Evolutionary conservation across 1,140 invertebrate species (phyloP).

Genomic region (Copidosoma floridanum): DNA sequence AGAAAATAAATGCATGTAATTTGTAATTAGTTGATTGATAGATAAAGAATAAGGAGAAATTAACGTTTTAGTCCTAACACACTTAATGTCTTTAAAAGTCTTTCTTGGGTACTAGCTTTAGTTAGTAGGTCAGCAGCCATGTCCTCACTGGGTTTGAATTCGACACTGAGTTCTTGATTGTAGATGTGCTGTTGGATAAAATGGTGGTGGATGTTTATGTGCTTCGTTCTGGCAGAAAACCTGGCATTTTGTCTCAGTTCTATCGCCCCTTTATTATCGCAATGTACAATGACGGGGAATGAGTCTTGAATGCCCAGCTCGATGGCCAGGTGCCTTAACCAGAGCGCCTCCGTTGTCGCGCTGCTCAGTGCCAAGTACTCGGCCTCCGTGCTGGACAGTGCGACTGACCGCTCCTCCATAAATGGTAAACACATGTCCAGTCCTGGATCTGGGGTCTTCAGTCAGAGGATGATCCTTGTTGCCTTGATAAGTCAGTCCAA

Average conservation of each 20-base stretch:
- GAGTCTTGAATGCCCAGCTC: background rate
- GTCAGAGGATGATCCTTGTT: background rate
- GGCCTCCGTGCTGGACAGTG: slow-evolving; percentile 43
- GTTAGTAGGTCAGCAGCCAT: background rate
- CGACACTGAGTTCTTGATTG: background rate
- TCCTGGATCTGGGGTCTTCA: slow-evolving; percentile 28
- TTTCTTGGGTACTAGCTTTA: background rate
- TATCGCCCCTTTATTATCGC: slow-evolving; percentile 35
- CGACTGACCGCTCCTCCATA: slow-evolving; percentile 14
- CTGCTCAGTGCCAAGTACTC: slow-evolving; percentile 38
- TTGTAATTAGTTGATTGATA: too few relatives aligned
- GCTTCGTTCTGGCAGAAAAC: slow-evolving; percentile 24
- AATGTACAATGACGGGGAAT: background rate
- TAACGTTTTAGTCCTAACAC: background rate
- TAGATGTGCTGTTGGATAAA: background rate
- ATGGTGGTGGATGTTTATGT: slow-evolving; percentile 16
- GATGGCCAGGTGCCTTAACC: background rate
- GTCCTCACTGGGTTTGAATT: background rate
- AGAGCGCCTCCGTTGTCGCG: slow-evolving; percentile 26
- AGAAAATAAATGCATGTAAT: too few relatives aligned
- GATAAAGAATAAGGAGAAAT: too few relatives aligned
- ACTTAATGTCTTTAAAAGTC: background rate
- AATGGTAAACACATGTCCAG: slow-evolving; percentile 35
- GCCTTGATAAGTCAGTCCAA: background rate
- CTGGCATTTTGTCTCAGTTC: slow-evolving; percentile 23